Evolutionary conservation across 2,888 invertebrate genomes (phyloP), one percentile per base, ranked within the genome.

Genomic region (Palloptera scutellata): DNA sequence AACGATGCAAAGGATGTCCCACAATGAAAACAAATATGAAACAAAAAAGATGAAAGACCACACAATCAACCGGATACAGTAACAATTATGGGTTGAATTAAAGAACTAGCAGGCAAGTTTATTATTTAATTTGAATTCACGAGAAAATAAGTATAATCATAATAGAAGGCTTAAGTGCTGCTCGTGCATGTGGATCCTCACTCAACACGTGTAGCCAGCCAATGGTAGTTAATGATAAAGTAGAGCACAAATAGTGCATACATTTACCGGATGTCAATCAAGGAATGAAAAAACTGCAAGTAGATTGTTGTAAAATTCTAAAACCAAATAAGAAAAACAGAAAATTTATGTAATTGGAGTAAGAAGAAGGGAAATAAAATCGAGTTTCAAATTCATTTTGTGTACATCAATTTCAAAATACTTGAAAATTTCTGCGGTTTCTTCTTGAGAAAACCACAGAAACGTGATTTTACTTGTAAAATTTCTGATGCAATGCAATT

Each of bases 391-490:
- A 10, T 61, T 17, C 48, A 51, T 13, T 42, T 61, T 17, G 17
- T 54, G 12, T n/a, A 5, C 13, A 12, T 54, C 12, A 12, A 10
- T 12, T 54, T 19, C 12, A 54, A 19, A n/a, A 12, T 54, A 19
- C 17, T 19, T 19, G 17, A 19, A 54, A 19, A 59, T 42, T 59
- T 48, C 41, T 59, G 65, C 59, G 57, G 52, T 41, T 59, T 15
- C 40, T 19, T 15, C 54, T 45, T 66, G 43, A 59, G 42, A 30
- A 73, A 72, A 74, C 79, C 78, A 79, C 79, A 75, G 76, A 72
- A 76, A 78, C 78, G 78, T 78, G 78, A 77, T 73, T 74, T 73
- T 75, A 75, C 75, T 77, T 78, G 69, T 79, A 73, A 79, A 79
- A 79, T 76, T 20, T 40, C 15, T 40, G 72, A 71, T 66, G 63